Evolutionary conservation across 37 sponge, comb jelly and placozoan species (phyloP).

Genomic region (Chondrosia reniformis): DNA sequence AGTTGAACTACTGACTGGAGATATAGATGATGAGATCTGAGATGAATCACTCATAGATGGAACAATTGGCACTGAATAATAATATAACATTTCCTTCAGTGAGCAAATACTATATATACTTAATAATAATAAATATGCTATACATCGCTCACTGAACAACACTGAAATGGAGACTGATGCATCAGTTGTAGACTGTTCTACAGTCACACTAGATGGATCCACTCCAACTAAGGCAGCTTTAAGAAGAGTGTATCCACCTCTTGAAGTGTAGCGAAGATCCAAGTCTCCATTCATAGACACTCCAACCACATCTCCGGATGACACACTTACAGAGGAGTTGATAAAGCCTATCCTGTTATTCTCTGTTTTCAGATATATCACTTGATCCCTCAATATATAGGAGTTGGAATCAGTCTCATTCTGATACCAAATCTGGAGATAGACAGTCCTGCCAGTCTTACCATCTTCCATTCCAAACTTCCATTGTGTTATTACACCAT

Average conservation of each 20-base stretch:
- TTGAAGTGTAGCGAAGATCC: not conserved
- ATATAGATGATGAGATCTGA: too few relatives aligned
- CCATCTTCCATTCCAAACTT: constrained; percentile 4
- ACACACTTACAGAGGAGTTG: not conserved
- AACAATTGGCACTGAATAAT: too few relatives aligned
- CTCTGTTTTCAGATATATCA: not conserved
- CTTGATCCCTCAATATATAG: not conserved
- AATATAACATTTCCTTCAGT: too few relatives aligned
- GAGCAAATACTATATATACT: too few relatives aligned
- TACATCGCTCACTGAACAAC: too few relatives aligned
- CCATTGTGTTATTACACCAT: constrained; percentile 12
- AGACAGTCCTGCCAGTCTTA: not conserved
- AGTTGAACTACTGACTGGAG: too few relatives aligned
- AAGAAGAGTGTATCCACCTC: not conserved
- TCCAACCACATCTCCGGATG: constrained; percentile 17
- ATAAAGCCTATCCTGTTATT: not conserved
- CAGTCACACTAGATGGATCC: too few relatives aligned
- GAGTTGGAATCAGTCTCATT: not conserved
- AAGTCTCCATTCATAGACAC: not conserved
- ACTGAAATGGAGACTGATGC: too few relatives aligned
- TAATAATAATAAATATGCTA: too few relatives aligned
- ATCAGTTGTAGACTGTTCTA: too few relatives aligned
- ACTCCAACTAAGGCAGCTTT: too few relatives aligned
- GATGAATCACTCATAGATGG: too few relatives aligned
- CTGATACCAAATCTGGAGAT: not conserved